Base-by-base conservation (phyloP, 2,113 vertebrate species). In the Nerophis lumbriciformis region DNA sequence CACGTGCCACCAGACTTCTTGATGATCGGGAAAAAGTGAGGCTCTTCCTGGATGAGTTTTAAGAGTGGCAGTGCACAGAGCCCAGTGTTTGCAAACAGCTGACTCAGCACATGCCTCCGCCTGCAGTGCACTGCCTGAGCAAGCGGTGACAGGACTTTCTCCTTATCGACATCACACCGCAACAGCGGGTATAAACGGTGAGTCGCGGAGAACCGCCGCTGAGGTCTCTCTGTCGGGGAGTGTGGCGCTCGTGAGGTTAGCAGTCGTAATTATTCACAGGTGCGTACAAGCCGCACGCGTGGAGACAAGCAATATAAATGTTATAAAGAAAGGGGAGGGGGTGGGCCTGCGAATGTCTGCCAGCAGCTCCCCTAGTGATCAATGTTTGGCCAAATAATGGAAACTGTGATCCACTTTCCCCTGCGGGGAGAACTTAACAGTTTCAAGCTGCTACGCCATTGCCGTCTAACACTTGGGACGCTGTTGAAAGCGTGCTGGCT, bases 371-470 rank as follows among this genome's bases (percentile, higher is more conserved):
- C 65, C 44, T 3, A 39, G 50, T 28, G 42, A 48, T 49, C 8
- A 62, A 13, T 2, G n/a, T 60, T 68, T 55, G 59, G 10, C 51
- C 55, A 9, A 67, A 71, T 49, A 59, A 58, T 37, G 9, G 38
- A 65, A 68, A 68, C 54, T 52, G 66, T 3, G 57, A 75, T 53
- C 44, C 51, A 48, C 57, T 61, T 61, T 37, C 53, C 52, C 42
- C 19, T 11, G 65, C 7, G 37, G 59, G 58, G 1, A 19, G 19
- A 51, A 52, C 28, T 55, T 59, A 60, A 60, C 36, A 50, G 36
- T 16, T 50, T 45, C 60, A 68, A 73, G 60, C 65, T 63, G 50
- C 28, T 88, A 90, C 87, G 87, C 42, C 39, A 9, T 42, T 1
- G 39, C 39, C 42, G 11, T 11, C 42, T 45, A 8, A 9, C 39